Percentiles rank a stretch among this genome's conserved stretches.
Conservation (phyloP, 2,888 invertebrate species). For the Terebella lapidaria region DNA sequence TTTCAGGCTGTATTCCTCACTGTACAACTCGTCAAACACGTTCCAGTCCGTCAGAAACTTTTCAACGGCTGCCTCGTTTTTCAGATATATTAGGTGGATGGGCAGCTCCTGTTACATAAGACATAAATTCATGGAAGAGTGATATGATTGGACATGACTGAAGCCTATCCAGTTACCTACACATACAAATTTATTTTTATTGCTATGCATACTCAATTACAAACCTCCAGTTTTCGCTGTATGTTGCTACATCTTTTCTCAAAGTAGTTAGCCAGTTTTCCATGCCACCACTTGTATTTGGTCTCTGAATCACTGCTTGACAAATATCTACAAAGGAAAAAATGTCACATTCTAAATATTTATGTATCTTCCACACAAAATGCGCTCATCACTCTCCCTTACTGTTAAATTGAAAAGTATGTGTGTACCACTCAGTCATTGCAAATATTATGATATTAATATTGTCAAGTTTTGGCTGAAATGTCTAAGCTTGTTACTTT, state of each 20-base stretch:
- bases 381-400: background rate
- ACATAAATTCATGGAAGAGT: background rate
- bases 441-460: too few relatives aligned
- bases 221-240: conserved; percentile 43
- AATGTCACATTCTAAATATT: background rate
- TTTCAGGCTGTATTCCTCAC: conserved; percentile 47
- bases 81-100: conserved; percentile 16
- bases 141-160: too few relatives aligned
- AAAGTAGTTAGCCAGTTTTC: conserved; percentile 46
- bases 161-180: too few relatives aligned
- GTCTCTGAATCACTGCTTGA: background rate
- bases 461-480: too few relatives aligned
- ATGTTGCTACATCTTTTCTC: conserved; percentile 18
- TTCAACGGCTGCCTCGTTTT: conserved; percentile 14
- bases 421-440: background rate
- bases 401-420: background rate
- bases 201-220: too few relatives aligned
- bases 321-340: background rate
- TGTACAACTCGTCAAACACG: conserved; percentile 31
- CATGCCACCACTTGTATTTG: conserved; percentile 37
- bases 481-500: too few relatives aligned
- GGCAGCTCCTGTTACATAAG: conserved; percentile 22
- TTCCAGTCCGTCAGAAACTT: conserved; percentile 22
- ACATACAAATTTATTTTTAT: too few relatives aligned
- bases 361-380: background rate